Evolutionary conservation across 2,888 invertebrate genomes (phyloP).

Genomic region (Zaprionus obscuricornis): DNA sequence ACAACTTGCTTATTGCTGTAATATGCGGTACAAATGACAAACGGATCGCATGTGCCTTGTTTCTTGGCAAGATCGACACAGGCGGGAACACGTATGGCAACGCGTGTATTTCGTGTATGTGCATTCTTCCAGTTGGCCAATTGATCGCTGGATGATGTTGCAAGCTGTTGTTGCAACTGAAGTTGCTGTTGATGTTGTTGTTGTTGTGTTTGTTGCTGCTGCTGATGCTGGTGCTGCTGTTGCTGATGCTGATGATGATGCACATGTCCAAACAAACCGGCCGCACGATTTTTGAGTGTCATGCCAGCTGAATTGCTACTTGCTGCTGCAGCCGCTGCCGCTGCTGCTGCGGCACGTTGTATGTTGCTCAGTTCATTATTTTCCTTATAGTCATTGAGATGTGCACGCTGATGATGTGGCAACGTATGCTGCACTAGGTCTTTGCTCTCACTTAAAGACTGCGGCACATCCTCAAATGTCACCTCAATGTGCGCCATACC

Average conservation of each 20-base stretch:
- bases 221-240: constrained; percentile 43
- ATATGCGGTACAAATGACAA: constrained; percentile 91
- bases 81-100: constrained; percentile 89
- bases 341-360: constrained; percentile 57
- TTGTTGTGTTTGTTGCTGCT: constrained; percentile 35
- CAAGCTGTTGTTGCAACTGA: constrained; percentile 6
- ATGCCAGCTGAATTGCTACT: constrained; percentile 36
- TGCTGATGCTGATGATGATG: constrained; percentile 50
- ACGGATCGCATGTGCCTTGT: constrained; percentile 96
- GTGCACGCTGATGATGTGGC: constrained; percentile 67
- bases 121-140: constrained; percentile 67
- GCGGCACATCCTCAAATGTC: constrained; percentile 80
- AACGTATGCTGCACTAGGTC: constrained; percentile 53
- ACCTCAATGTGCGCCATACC: constrained; percentile 95
- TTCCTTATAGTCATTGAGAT: constrained; percentile 82
- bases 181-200: constrained; percentile 34
- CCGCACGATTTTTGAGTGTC: constrained; percentile 64
- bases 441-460: constrained; percentile 50
- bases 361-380: constrained; percentile 81
- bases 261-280: constrained; percentile 67
- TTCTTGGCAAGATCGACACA: constrained; percentile 94
- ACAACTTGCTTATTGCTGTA: constrained; percentile 92
- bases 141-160: constrained; percentile 57
- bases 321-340: constrained; percentile 25
- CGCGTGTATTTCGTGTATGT: constrained; percentile 75